Evolutionary conservation across 2,888 invertebrate species (phyloP).

Genomic region (Chymomyza amoena): DNA sequence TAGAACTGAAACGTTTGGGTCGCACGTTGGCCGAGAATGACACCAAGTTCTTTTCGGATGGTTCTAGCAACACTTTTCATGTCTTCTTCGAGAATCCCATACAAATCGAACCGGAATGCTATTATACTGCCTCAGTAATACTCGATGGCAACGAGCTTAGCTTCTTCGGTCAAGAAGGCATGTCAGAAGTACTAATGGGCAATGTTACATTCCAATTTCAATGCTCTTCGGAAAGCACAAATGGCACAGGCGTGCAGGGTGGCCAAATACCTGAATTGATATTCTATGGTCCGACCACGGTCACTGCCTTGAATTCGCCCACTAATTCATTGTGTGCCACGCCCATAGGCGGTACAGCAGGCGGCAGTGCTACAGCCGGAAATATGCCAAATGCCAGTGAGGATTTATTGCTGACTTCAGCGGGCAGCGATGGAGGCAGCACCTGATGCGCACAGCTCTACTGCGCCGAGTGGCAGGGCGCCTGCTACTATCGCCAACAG

Average conservation of each 20-base stretch:
- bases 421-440: conserved; percentile 47
- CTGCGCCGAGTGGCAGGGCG: conserved; percentile 60
- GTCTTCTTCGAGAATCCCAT: conserved; percentile 88
- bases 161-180: conserved; percentile 98
- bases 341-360: conserved; percentile 64
- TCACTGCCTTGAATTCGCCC: conserved; percentile 77
- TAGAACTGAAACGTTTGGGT: conserved; percentile 94
- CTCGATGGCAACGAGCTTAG: conserved; percentile 95
- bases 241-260: conserved; percentile 97
- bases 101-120: conserved; percentile 95
- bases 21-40: conserved; percentile 93
- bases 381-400: conserved; percentile 43
- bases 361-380: conserved; percentile 33
- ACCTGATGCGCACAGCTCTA: conserved; percentile 65
- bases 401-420: conserved; percentile 40
- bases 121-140: conserved; percentile 97
- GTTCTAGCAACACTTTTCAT: conserved; percentile 96
- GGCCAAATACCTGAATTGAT: conserved; percentile 98
- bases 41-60: conserved; percentile 97
- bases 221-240: conserved; percentile 97
- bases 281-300: conserved; percentile 91
- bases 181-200: conserved; percentile 95
- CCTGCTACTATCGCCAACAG: conserved; percentile 54
- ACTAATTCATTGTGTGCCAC: conserved; percentile 76
- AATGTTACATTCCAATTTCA: conserved; percentile 98